phyloP scores from a whole-genome alignment of 1,140 invertebrate genomes.

The Drosophila sechellia region DNA sequence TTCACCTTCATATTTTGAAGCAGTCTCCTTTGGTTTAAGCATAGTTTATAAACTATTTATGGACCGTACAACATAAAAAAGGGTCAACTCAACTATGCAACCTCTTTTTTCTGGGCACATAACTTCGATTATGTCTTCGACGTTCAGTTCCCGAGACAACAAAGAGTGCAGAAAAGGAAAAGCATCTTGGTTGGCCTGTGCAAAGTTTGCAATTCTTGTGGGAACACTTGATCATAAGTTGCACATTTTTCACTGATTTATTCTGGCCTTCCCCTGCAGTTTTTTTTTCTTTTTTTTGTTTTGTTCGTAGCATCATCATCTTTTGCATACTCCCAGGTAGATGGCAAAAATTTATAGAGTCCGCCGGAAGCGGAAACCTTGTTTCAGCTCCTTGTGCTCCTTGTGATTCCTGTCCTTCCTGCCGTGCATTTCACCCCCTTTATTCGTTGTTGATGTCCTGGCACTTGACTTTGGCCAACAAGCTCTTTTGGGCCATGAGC shows the following conservation, averaged over 20 bases:
- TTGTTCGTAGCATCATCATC: constrained; percentile 14
- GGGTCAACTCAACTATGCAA: constrained; percentile 78
- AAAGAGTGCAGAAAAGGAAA: constrained; percentile 44
- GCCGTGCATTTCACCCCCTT: constrained; percentile 4
- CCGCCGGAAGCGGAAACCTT: constrained; percentile 39
- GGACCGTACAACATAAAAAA: constrained; percentile 36
- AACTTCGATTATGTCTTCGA: constrained; percentile 80
- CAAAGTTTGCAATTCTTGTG: constrained; percentile 81
- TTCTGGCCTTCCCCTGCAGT: constrained; percentile 31
- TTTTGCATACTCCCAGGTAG: constrained; percentile 42
- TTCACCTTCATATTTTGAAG: not conserved
- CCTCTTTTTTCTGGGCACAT: constrained; percentile 54
- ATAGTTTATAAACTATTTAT: constrained; percentile 82
- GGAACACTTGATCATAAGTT: constrained; percentile 83
- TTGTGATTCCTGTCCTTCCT: constrained; percentile 11
- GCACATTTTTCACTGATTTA: constrained; percentile 79
- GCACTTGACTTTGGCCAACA: constrained; percentile 47
- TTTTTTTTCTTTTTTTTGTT: not conserved
- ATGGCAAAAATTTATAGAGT: constrained; percentile 60
- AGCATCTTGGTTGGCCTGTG: constrained; percentile 28
- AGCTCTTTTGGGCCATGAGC: constrained; percentile 30
- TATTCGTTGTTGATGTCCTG: constrained; percentile 36
- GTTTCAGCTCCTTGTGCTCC: constrained; percentile 11
- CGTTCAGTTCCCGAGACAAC: constrained; percentile 63
- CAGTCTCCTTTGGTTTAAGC: not conserved